Evolutionary conservation across 2,113 vertebrate species (phyloP).

Genomic region (Dipodomys spectabilis): DNA sequence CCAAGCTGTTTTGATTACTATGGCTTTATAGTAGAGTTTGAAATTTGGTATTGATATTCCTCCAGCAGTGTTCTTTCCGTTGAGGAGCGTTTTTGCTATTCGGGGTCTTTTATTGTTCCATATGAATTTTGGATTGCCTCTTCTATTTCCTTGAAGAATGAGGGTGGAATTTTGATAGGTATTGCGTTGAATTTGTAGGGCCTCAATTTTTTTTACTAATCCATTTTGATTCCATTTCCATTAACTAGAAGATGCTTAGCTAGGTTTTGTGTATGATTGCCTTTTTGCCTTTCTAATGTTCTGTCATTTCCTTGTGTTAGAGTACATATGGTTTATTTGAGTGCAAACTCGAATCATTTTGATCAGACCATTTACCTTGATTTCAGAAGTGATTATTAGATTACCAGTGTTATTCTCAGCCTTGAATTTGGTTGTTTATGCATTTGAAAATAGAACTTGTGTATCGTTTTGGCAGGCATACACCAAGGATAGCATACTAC

Average conservation of each 20-base stretch:
- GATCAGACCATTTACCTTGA: background rate
- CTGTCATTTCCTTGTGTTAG: slow-evolving; percentile 7
- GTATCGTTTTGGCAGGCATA: background rate
- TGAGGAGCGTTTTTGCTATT: too few relatives aligned
- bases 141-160: too few relatives aligned
- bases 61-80: too few relatives aligned
- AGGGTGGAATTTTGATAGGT: too few relatives aligned
- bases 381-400: slow-evolving; percentile 21
- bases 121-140: too few relatives aligned
- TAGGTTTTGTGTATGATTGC: slow-evolving; percentile 13
- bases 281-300: slow-evolving; percentile 3
- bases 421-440: background rate
- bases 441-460: slow-evolving; percentile 5
- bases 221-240: slow-evolving; percentile 23
- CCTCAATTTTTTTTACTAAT: background rate
- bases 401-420: background rate
- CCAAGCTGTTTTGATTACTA: too few relatives aligned
- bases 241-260: slow-evolving; percentile 4
- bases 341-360: background rate
- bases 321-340: background rate
- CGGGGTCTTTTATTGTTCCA: too few relatives aligned
- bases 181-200: too few relatives aligned
- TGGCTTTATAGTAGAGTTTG: too few relatives aligned
- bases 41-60: too few relatives aligned
- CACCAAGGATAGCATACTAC: background rate